These are phyloP conservation scores for Hirudinaria manillensis DNA, from an alignment of 2,888 invertebrate genomes.

Conservation along the genomic window DNA sequence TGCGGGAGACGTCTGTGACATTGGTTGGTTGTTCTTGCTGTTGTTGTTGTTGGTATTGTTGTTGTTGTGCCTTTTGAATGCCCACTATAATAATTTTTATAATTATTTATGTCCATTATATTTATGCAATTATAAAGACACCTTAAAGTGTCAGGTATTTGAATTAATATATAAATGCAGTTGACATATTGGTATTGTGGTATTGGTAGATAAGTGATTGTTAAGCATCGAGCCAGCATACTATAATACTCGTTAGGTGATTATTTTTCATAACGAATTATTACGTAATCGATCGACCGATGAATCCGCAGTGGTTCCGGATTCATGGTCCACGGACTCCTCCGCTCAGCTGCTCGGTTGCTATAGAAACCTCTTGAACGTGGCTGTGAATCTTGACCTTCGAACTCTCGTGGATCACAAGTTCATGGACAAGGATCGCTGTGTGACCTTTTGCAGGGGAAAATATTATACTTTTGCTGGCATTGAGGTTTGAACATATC, in stretches of 20 bases:
- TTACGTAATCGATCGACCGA: no score
- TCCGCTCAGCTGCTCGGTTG: neutral
- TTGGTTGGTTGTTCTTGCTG: neutral
- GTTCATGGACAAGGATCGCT: neutral
- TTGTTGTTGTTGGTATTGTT: neutral
- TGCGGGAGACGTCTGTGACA: neutral
- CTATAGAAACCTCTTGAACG: constrained; percentile 24
- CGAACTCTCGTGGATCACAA: neutral
- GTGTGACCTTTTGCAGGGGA: constrained; percentile 15
- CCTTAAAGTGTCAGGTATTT: no score
- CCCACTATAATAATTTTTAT: neutral
- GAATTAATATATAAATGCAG: no score
- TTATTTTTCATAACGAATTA: no score
- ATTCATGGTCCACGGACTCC: neutral
- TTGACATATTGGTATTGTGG: no score
- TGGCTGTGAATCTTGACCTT: constrained; percentile 1
- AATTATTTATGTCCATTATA: neutral
- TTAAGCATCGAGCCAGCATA: no score
- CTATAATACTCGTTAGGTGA: no score
- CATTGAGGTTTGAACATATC: constrained; percentile 1
- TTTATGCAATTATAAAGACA: no score
- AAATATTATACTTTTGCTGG: constrained; percentile 1
- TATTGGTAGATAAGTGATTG: no score
- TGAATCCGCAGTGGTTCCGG: neutral
- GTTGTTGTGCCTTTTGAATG: neutral